Evolutionary conservation across 1,140 invertebrate genomes (phyloP).

Genomic region (Drosophila lini): DNA sequence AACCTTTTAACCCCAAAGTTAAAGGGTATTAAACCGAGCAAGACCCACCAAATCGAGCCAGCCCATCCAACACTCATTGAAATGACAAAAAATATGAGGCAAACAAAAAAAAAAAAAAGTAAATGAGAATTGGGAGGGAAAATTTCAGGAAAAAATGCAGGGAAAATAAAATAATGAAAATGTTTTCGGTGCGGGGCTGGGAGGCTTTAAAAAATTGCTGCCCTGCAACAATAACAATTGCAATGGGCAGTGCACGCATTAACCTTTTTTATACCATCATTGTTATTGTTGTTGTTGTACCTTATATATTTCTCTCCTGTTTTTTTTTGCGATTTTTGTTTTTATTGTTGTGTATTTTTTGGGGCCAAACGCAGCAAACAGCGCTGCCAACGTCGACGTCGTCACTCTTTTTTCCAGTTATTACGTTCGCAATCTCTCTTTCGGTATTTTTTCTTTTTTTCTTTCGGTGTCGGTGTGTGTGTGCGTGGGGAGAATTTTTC

Average conservation of each 20-base stretch:
- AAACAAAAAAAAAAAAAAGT: slow-evolving; percentile 19
- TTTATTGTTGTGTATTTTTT: slow-evolving; percentile 59
- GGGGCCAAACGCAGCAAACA: slow-evolving; percentile 60
- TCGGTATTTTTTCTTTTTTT: slow-evolving; percentile 33
- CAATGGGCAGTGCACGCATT: slow-evolving; percentile 77
- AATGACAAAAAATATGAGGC: slow-evolving; percentile 78
- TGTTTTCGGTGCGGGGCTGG: slow-evolving; percentile 23
- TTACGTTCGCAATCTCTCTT: slow-evolving; percentile 72
- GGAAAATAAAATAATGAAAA: slow-evolving; percentile 35
- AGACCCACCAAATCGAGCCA: slow-evolving; percentile 2
- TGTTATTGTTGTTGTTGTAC: slow-evolving; percentile 16
- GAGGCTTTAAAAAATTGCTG: slow-evolving; percentile 72
- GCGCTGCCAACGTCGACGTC: slow-evolving; percentile 49
- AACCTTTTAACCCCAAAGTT: neutral
- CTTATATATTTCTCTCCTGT: slow-evolving; percentile 39
- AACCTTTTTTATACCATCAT: slow-evolving; percentile 56
- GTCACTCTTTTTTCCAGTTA: slow-evolving; percentile 77
- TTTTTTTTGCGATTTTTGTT: slow-evolving; percentile 16
- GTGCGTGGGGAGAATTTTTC: slow-evolving; percentile 72
- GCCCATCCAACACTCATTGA: slow-evolving; percentile 67
- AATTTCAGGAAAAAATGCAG: neutral
- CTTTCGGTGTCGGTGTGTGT: slow-evolving; percentile 42
- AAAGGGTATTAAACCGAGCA: neutral
- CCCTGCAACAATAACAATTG: slow-evolving; percentile 62
- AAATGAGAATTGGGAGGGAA: slow-evolving; percentile 30